A percentile compares a stretch with the other conserved stretches of the same genome.
Evolutionary conservation across 1,140 invertebrate genomes (phyloP).

Genomic region (Diploscapter pachys): DNA sequence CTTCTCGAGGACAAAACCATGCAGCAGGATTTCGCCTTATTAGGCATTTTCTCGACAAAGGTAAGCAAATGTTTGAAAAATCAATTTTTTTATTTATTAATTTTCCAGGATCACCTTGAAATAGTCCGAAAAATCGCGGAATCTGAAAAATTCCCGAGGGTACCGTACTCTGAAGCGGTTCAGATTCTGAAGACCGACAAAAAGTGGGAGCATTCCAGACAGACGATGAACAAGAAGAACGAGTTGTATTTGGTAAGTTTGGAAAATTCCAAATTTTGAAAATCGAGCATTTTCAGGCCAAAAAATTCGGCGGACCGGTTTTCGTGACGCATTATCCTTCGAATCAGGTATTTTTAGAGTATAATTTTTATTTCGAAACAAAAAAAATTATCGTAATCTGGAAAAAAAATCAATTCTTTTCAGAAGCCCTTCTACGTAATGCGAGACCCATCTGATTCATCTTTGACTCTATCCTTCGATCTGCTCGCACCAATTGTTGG

Average conservation of each 20-base stretch:
- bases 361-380: too few relatives aligned
- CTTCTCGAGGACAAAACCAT: background rate
- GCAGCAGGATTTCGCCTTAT: background rate
- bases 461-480: slow-evolving; percentile 70
- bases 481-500: slow-evolving; percentile 80
- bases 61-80: background rate
- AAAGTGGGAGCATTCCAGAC: slow-evolving; percentile 49
- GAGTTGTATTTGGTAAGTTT: slow-evolving; percentile 64
- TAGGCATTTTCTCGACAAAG: background rate
- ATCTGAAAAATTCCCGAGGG: background rate
- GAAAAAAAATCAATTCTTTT: too few relatives aligned
- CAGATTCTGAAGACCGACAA: slow-evolving; percentile 1
- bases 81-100: background rate
- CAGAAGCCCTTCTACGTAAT: slow-evolving; percentile 93
- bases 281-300: slow-evolving; percentile 52
- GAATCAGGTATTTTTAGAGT: slow-evolving; percentile 34
- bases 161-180: slow-evolving; percentile 9
- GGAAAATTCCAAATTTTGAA: background rate
- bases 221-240: slow-evolving; percentile 77
- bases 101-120: background rate
- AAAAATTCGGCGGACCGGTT: slow-evolving; percentile 72
- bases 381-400: too few relatives aligned
- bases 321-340: slow-evolving; percentile 86
- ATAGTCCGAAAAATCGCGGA: background rate
- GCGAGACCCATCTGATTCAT: slow-evolving; percentile 32